Evolutionary conservation across 2,888 invertebrate genomes (phyloP), one percentile per base, ranked within the genome.

Genomic region (Lithophane semibrunnea): DNA sequence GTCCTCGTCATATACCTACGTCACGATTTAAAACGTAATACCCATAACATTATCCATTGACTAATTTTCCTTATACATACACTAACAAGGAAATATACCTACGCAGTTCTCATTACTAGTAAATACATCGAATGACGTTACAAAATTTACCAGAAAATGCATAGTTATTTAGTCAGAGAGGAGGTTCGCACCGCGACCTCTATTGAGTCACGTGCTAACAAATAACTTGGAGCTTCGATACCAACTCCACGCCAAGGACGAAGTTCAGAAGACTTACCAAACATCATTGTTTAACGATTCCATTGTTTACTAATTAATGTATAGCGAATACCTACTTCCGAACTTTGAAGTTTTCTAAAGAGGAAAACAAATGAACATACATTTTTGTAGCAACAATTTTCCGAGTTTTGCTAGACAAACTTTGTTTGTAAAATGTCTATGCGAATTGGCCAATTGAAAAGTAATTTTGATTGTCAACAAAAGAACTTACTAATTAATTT

Each of bases 21-120:
- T 80, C 73, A 82, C 24, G 1, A 67, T 18, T 49, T 58, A 63
- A 29, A 66, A 63, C 69, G 79, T 64, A 60, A 73, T 70, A 29
- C 21, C 58, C 56, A 56, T 52, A 56, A 16, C 60, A 52, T 69
- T 37, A 49, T 10, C 24, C 24, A 44, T 21, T 58, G 42, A 63
- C 52, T 13, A 54, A 58, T 82, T 84, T 63, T 79, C 82, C 73
- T 83, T 58, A 64, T 58, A 42, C 8, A 60, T 54, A 47, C 18
- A 64, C 12, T 4, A 61, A 56, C 44, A 61, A 21, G 73, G 73
- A 79, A 83, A 65, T 65, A 66, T 52, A 37, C 79, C 18, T 54
- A 80, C 37, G n/a, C 47, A 49, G 29, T 67, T 82, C 37, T 63
- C 37, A 71, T 29, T 52, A 58, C 37, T 56, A 44, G 21, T 75